phyloP scores from a whole-genome alignment of 2,888 invertebrate species.

The Ectemnius continuus region DNA sequence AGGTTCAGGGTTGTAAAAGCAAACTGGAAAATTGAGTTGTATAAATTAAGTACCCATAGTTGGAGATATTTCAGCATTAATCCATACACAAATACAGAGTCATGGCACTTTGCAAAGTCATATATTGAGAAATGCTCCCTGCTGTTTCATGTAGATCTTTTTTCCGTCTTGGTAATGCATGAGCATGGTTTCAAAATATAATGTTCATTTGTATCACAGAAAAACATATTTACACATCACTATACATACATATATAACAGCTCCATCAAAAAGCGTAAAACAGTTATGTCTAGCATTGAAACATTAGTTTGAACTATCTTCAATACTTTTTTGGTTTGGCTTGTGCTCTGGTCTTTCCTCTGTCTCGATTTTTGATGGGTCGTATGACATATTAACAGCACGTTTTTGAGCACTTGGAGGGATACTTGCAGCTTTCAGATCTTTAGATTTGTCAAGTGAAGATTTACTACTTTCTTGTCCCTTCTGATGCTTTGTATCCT shows the following conservation, averaged over 20 bases:
- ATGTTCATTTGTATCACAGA: constrained; percentile 67
- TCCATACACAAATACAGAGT: constrained; percentile 30
- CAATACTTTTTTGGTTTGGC: constrained; percentile 31
- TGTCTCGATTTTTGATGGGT: constrained; percentile 36
- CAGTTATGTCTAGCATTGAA: constrained; percentile 39
- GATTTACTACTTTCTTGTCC: constrained; percentile 22
- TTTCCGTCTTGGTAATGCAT: constrained; percentile 53
- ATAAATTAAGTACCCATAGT: constrained; percentile 5
- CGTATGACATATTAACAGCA: constrained; percentile 36
- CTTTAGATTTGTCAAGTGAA: constrained; percentile 32
- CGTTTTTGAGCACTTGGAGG: constrained; percentile 32
- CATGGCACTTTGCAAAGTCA: constrained; percentile 33
- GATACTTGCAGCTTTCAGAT: constrained; percentile 32
- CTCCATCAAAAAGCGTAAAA: constrained; percentile 52
- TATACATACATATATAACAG: constrained; percentile 41
- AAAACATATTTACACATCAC: constrained; percentile 62
- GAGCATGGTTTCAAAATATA: constrained; percentile 51
- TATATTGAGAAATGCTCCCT: constrained; percentile 34
- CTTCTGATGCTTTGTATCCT: constrained; percentile 14
- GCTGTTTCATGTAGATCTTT: constrained; percentile 22
- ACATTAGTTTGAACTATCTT: constrained; percentile 33
- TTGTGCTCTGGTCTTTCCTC: constrained; percentile 29
- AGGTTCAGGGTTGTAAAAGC: constrained; percentile 30
- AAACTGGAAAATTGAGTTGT: constrained; percentile 14
- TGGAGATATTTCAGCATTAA: constrained; percentile 5